Base-by-base conservation (phyloP, 2,888 invertebrate genomes). In the Eupeodes latifasciatus region DNA sequence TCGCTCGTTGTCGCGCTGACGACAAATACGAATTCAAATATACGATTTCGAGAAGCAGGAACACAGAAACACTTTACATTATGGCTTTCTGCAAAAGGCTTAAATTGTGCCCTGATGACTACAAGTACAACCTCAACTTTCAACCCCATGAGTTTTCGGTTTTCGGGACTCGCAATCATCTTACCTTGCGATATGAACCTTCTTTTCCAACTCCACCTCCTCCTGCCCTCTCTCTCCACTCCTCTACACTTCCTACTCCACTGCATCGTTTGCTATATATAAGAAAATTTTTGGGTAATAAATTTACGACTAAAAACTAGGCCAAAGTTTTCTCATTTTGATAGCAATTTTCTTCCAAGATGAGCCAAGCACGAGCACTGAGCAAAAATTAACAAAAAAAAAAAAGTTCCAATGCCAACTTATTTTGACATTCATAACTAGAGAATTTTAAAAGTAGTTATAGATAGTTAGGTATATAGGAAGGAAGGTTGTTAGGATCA, bases 301-400 rank as follows among this genome's bases (percentile, higher is more conserved):
- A 83, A 83, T 86, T 83, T 64, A 36, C 47, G 66, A 49, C 49
- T 55, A 12, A 64, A 75, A 84, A 87, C 84, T 87, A 87, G 87
- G 80, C 76, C 84, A 87, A 87, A 87, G 84, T 87, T 87, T 87
- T 84, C 87, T 80, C 80, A 84, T 87, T 87, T 87, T 71, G 80
- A 80, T 84, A 83, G 76, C 66, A 72, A 72, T 83, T 80, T 71
- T 61, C 75, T 44, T 61, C 57, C 49, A 59, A 62, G 10, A 72
- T 36, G 36, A 55, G 27, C 55, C 14, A 16, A 27, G 16, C 53
- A 51, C 12, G 40, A 40, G 47, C 59, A 36, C 27, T 57, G 12
- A 27, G 27, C 14, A 59, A 34, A 57, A 57, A 57, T 27, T 27
- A 34, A 59, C 9, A n/a, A 64, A 44, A 74, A 44, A 62, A 55